Percentiles rank a stretch among this genome's conserved stretches.
Conservation (phyloP, 2,113 vertebrate species). For the Meles meles region DNA sequence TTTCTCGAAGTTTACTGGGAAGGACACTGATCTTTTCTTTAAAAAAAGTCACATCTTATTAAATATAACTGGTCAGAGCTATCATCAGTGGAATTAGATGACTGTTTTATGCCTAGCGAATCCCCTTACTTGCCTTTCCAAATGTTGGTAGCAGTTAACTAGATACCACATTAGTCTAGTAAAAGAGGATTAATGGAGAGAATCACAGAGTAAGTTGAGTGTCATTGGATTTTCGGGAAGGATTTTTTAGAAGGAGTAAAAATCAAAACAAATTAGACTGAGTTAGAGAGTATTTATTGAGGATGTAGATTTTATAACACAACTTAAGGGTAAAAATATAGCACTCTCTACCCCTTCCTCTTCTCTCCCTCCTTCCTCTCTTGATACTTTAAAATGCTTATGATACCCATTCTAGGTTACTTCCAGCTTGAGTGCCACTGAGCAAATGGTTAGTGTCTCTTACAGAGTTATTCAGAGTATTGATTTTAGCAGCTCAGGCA, state of each 20-base stretch:
- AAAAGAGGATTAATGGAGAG: not conserved
- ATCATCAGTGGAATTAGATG: not conserved
- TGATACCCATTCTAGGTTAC: not conserved
- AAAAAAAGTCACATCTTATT: not conserved
- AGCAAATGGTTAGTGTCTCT: not conserved
- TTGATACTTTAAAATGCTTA: not conserved
- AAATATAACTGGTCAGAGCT: not conserved
- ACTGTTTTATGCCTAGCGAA: not conserved
- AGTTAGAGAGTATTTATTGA: not conserved
- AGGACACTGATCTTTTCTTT: not conserved
- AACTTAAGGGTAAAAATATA: not conserved
- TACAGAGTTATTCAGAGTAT: not conserved
- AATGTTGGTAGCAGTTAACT: not conserved
- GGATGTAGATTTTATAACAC: not conserved
- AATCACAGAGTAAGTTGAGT: not conserved
- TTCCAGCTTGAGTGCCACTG: not conserved
- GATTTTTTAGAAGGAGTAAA: not conserved
- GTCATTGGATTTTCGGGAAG: not conserved
- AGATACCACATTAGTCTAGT: not conserved
- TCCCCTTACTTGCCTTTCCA: not conserved
- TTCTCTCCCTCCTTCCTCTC: not conserved
- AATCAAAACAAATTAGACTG: not conserved
- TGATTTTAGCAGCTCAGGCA: not conserved
- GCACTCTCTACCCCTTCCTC: not conserved
- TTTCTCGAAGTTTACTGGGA: not conserved